These are phyloP conservation scores for Tychaedon coryphoeus DNA, from an alignment of 2,113 vertebrate species.

Conservation along the genomic window DNA sequence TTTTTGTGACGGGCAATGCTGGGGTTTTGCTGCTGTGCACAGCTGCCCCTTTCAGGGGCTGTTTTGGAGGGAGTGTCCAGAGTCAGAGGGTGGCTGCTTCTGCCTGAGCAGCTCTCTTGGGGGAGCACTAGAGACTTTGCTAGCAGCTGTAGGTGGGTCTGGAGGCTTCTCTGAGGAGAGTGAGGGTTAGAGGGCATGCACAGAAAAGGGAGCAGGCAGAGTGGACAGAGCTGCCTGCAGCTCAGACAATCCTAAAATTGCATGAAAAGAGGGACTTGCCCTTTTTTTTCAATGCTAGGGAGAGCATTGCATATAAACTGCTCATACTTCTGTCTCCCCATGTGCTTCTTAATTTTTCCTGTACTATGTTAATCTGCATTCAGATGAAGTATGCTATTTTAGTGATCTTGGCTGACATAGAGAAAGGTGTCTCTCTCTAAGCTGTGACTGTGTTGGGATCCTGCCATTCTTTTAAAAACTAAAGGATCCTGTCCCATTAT, in stretches of 20 bases:
- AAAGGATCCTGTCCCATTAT: background rate
- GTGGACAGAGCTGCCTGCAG: background rate
- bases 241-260: background rate
- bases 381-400: background rate
- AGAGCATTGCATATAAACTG: background rate
- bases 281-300: too few relatives aligned
- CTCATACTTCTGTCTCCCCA: background rate
- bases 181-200: rapidly evolving
- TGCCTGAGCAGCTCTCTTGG: rapidly evolving
- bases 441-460: background rate
- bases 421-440: background rate
- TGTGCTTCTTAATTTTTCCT: rapidly evolving
- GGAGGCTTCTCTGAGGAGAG: background rate
- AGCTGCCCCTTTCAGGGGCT: background rate
- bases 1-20: background rate
- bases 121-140: background rate
- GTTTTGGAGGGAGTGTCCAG: background rate
- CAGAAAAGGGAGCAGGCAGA: background rate
- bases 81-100: rapidly evolving
- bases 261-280: background rate
- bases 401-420: background rate
- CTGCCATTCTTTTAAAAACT: background rate
- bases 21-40: background rate
- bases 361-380: background rate
- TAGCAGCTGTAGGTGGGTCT: background rate